Base-by-base conservation (phyloP, 30 jellyfish, hydroid and myxozoan species). In the Aurelia sp. region DNA sequence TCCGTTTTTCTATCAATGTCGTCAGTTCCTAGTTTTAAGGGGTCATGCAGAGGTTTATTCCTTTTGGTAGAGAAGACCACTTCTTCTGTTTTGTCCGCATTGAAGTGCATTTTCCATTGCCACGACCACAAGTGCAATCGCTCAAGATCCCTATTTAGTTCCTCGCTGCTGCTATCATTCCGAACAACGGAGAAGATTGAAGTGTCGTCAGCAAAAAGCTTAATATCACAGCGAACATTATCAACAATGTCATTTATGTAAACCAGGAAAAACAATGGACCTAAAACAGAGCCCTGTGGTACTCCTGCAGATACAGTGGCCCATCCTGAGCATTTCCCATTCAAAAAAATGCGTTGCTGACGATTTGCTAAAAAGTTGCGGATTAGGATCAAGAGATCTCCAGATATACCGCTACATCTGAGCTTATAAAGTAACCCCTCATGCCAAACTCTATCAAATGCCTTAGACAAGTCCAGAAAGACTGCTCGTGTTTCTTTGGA, bases 381-480 rank as follows among this genome's bases (percentile, higher is more conserved):
- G 33, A 27, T 27, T 27, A 27, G 2, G 33, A 27, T 65, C 38
- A 69, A 52, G 62, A 83, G 93, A 30, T 69, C 60, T 59, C 93
- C 93, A 69, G 80, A 69, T 20, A 73, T 44, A 65, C 89, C 93
- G 53, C 44, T 69, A 48, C 93, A 69, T 83, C 52, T 57, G 59
- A 83, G 69, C 63, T 70, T 83, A 57, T 69, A 83, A 38, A 83
- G 89, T 72, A 83, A 59, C 41, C 93, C 87, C 79, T 71, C 87
- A 68, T 83, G 91, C 75, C 91, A 70, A 31, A 82, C 91, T 82
- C 86, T 82, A 41, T 82, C 91, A 53, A 82, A 82, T 70, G 93
- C 89, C 93, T 70, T 83, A 69, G 79, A 72, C 75, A 72, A 40
- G 75, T 83, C 93, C 68, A 83, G 87, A 83, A 83, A 83, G 79